Conservation (phyloP, 1,140 invertebrate genomes). For the Pseudomyrmex gracilis region DNA sequence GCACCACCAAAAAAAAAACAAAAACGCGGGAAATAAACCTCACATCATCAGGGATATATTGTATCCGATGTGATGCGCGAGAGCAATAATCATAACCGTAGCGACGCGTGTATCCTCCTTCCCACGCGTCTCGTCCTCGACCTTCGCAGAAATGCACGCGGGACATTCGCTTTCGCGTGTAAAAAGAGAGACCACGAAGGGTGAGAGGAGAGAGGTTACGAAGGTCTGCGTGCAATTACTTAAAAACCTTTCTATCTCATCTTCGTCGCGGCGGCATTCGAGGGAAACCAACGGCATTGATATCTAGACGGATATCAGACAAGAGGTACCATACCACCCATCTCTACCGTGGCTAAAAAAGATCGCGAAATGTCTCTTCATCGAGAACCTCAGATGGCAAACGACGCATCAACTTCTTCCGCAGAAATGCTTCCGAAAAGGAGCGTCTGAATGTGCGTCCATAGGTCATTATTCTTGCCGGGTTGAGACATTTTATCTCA, state of each 20-base stretch:
- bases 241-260: slow-evolving; percentile 51
- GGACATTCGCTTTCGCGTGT: slow-evolving; percentile 13
- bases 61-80: slow-evolving; percentile 6
- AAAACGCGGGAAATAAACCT: background rate
- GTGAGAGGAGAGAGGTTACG: slow-evolving; percentile 1
- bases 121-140: slow-evolving; percentile 14
- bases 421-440: slow-evolving; percentile 46
- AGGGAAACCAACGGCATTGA: slow-evolving; percentile 44
- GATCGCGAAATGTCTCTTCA: slow-evolving; percentile 36
- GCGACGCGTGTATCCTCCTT: background rate
- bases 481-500: slow-evolving; percentile 27
- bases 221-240: slow-evolving; percentile 68
- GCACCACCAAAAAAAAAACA: too few species aligned
- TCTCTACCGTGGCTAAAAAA: slow-evolving; percentile 46
- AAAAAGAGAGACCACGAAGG: too few species aligned
- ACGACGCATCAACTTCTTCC: slow-evolving; percentile 36
- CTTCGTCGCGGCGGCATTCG: background rate
- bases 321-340: slow-evolving; percentile 1
- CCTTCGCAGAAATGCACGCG: slow-evolving; percentile 25
- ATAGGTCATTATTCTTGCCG: slow-evolving; percentile 55
- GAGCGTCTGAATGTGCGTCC: slow-evolving; percentile 41
- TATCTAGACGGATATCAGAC: slow-evolving; percentile 59
- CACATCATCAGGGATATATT: slow-evolving; percentile 43
- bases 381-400: slow-evolving; percentile 29
- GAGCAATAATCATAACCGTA: slow-evolving; percentile 13